These are phyloP conservation scores for Lithosia quadra DNA, from an alignment of 2,888 invertebrate species.

Conservation along the genomic window DNA sequence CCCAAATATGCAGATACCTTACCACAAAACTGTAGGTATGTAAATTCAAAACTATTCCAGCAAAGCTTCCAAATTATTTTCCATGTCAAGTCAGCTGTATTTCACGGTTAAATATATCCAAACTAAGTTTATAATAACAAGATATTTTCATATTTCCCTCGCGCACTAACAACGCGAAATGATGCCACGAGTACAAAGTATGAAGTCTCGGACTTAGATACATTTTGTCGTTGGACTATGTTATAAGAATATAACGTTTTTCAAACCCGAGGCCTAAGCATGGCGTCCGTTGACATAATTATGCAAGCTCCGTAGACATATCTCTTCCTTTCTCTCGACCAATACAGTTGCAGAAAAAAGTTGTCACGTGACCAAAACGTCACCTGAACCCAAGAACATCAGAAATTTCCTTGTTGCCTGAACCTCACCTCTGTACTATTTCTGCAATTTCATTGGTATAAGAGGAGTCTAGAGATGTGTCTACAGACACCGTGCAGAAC, in stretches of 20 bases:
- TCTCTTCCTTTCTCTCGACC: no score
- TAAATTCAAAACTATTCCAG: slow-evolving; percentile 21
- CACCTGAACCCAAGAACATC: no score
- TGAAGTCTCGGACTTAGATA: slow-evolving; percentile 72
- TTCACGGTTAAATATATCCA: slow-evolving; percentile 59
- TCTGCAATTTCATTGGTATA: no score
- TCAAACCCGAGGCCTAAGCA: no score
- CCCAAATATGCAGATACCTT: not conserved
- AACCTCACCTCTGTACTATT: no score
- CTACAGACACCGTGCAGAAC: no score
- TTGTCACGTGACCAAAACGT: no score
- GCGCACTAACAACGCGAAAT: slow-evolving; percentile 72
- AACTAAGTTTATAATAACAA: slow-evolving; percentile 70
- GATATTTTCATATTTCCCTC: slow-evolving; percentile 75
- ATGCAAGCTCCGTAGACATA: no score
- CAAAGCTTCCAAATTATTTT: slow-evolving; percentile 28
- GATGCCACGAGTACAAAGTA: slow-evolving; percentile 72
- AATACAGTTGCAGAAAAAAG: no score
- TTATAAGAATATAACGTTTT: slow-evolving; percentile 17
- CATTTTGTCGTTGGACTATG: slow-evolving; percentile 55
- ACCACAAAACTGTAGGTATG: not conserved
- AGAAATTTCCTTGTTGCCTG: no score
- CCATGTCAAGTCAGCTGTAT: slow-evolving; percentile 48
- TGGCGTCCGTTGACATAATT: no score
- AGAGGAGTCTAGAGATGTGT: no score